Evolutionary conservation across 2,888 invertebrate genomes (phyloP).

Genomic region (Drosophila picticornis): DNA sequence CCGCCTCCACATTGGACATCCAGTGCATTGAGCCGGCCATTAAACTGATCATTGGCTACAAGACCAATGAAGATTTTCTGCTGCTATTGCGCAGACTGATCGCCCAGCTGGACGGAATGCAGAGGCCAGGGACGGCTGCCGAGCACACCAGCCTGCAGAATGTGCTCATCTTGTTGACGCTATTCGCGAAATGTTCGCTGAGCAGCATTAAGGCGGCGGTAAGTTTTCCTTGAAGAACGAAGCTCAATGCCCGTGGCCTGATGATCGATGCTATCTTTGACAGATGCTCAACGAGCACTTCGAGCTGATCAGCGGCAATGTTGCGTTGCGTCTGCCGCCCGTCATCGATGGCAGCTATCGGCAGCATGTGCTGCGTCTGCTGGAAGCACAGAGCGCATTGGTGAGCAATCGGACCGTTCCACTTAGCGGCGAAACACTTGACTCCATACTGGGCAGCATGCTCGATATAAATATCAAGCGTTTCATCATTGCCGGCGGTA

Average conservation of each 20-base stretch:
- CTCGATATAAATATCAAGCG: constrained; percentile 82
- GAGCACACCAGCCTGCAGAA: constrained; percentile 59
- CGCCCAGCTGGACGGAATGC: constrained; percentile 48
- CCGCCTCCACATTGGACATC: constrained; percentile 34
- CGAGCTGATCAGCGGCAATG: constrained; percentile 76
- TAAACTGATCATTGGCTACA: constrained; percentile 80
- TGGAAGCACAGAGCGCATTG: constrained; percentile 77
- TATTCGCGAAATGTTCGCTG: constrained; percentile 82
- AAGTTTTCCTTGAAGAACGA: constrained; percentile 37
- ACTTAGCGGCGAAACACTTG: constrained; percentile 80
- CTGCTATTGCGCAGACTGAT: constrained; percentile 71
- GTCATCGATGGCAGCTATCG: constrained; percentile 39
- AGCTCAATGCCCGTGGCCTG: background rate
- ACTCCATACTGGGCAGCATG: constrained; percentile 80
- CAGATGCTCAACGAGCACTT: constrained; percentile 85
- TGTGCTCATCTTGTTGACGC: constrained; percentile 68
- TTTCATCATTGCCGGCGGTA: constrained; percentile 69
- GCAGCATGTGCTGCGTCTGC: constrained; percentile 62
- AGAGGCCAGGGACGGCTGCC: constrained; percentile 39
- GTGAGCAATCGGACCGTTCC: constrained; percentile 81
- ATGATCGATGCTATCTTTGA: background rate
- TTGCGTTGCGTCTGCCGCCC: constrained; percentile 66
- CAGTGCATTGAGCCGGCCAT: constrained; percentile 74
- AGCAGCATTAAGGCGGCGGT: constrained; percentile 83
- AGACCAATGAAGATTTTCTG: constrained; percentile 83